Base-by-base conservation (phyloP, 2,113 vertebrate species). In the Cololabis saira region DNA sequence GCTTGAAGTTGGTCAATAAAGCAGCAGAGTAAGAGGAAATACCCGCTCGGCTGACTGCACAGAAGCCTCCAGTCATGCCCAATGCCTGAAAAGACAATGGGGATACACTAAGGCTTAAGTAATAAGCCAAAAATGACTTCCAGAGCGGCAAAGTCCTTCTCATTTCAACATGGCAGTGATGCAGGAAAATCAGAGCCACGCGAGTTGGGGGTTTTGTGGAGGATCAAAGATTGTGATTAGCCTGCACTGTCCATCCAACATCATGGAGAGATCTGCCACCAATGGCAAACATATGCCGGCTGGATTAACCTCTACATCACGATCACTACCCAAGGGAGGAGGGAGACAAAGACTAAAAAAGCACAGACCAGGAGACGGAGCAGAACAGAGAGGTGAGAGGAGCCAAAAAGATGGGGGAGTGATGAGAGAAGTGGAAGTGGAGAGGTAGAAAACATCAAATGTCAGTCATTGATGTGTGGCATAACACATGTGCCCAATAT, bases 221-320 rank as follows among this genome's bases (percentile, higher is more conserved):
- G 84, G 89, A 90, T 92, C 89, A 91, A 93, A 92, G 90, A 90
- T 91, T 63, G 71, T 89, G 86, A 91, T 92, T 91, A 88, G 87
- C 71, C 79, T 59, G 49, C 76, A 63, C 76, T 87, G 87, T 90
- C 88, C 90, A 42, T 87, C 88, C 81, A 63, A 76, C 79, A 75
- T 82, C 76, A 83, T 58, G 69, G 62, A 67, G 54, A 83, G 80
- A 90, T 88, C 87, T 87, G 78, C 79, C 16, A 19, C 70, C 90
- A 71, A 90, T 88, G 84, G 89, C 78, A 86, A 86, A 87, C 91
- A 89, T 90, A 91, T 91, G 90, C 83, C 3, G 78, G 58, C 27
- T 52, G 81, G 87, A 90, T 91, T 88, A 90, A 84, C 78, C 82
- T 89, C 81, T 85, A 75, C 80, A 83, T 89, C 84, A 87, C 74